Base-by-base conservation (phyloP, 2,797 vertebrate species). In the Fratercula arctica region DNA sequence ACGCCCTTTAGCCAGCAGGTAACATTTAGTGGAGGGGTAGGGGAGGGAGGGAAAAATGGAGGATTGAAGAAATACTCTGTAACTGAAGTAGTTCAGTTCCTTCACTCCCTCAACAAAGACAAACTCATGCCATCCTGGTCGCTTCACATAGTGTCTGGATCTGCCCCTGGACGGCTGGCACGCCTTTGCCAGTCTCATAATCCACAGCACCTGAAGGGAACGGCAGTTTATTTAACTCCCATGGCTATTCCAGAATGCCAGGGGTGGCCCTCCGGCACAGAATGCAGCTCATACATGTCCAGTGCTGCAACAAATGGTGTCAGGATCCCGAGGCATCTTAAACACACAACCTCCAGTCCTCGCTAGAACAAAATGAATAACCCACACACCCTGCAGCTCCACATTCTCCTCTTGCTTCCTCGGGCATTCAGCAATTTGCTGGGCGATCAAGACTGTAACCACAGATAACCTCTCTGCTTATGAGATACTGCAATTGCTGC, bases 341-440 rank as follows among this genome's bases (percentile, higher is more conserved):
- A 86, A 84, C 54, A 54, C 50, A 83, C 85, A 88, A 46, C 54
- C 29, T 84, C 77, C 80, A 80, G 39, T 51, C 39, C 77, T 79
- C 39, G 15, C 59, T 73, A 84, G 63, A 76, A 37, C 59, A 90
- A 60, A 85, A 1, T 37, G 84, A 90, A 90, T 91, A 95, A 53
- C 90, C 86, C 89, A 85, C 81, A 33, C 75, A 87, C 20, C n/a
- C 90, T 85, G 81, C 81, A 91, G 92, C 90, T 76, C 64, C 84
- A 90, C 70, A 83, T 93, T 95, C 90, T 91, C 72, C 89, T 96
- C 87, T 93, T 85, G 88, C 67, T 85, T 93, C 93, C 60, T 89
- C 1, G 4, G 78, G 75, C 78, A 82, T 68, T 89, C 93, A 80
- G 68, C 75, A 92, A 76, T 91, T 91, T 87, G 81, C 89, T 89